Conservation (phyloP, 2,797 vertebrate genomes). For the Hyperoplus lanceolatus region DNA sequence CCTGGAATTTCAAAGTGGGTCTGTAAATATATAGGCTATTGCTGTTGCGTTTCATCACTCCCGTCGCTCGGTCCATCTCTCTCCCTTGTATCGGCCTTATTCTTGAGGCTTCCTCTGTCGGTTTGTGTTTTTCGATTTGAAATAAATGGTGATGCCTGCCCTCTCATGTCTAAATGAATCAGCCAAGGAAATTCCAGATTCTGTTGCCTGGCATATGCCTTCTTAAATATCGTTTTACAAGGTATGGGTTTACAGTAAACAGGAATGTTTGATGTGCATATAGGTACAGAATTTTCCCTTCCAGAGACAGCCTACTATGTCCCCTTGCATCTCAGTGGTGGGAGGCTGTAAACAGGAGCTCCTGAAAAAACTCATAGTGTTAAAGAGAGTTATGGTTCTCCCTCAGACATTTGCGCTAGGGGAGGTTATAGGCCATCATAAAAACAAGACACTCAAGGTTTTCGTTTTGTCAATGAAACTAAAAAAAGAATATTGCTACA, state of each 20-base stretch:
- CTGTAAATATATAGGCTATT: slow-evolving; percentile 75
- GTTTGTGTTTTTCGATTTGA: slow-evolving; percentile 29
- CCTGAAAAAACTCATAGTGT: slow-evolving; percentile 54
- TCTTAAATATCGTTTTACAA: slow-evolving; percentile 74
- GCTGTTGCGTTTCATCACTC: slow-evolving; percentile 55
- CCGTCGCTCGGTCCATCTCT: slow-evolving; percentile 15
- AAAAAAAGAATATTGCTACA: slow-evolving; percentile 1
- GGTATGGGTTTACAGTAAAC: slow-evolving; percentile 54
- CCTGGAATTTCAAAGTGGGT: slow-evolving; percentile 71
- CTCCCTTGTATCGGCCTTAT: slow-evolving; percentile 3
- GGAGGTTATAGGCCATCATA: slow-evolving; percentile 35
- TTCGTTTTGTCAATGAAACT: slow-evolving; percentile 9
- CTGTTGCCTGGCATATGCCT: slow-evolving; percentile 51
- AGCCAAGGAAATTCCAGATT: slow-evolving; percentile 46
- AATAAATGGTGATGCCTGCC: slow-evolving; percentile 13
- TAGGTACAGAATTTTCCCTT: slow-evolving; percentile 24
- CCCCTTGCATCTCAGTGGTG: slow-evolving; percentile 52
- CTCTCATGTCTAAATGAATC: slow-evolving; percentile 70
- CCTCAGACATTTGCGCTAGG: slow-evolving; percentile 23
- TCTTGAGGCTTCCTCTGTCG: slow-evolving; percentile 6
- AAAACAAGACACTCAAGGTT: slow-evolving; percentile 24
- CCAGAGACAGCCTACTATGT: slow-evolving; percentile 46
- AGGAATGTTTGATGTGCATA: slow-evolving; percentile 69
- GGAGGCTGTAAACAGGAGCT: slow-evolving; percentile 60
- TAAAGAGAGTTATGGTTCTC: slow-evolving; percentile 38